Evolutionary conservation across 1,140 invertebrate species (phyloP), one percentile per base, ranked within the genome.

Genomic region (Leptinotarsa defecta): DNA sequence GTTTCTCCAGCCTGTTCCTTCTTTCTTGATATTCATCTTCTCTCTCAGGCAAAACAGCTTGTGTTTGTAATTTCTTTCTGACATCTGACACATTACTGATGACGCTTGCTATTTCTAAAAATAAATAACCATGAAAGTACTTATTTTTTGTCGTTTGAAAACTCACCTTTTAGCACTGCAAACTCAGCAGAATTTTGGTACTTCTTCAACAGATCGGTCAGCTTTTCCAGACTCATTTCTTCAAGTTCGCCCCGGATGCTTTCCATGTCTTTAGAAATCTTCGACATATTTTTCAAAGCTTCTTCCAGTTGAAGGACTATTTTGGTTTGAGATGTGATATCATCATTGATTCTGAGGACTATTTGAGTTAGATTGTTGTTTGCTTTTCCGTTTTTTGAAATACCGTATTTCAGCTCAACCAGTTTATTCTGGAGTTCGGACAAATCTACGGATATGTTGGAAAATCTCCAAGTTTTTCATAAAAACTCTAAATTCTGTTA

Each of bases 221-320:
- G 81, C 27, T 84, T 85, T 0, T 83, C 79, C 4, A 87, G 79
- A 27, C 88, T 83, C 52, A 90, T 82, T 61, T 88, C 86, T 2
- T 85, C 86, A 6, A 88, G 88, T 72, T 88, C 85, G 22, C 88
- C 86, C 57, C 88, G 86, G 48, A 91, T 83, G 0, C 85, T 85
- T 4, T 87, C 82, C 81, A 90, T 89, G 34, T 87, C 85, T 3
- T 88, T 86, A 2, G 86, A 84, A 2, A 85, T 81, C 79, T 86
- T 82, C 5, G 85, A 83, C 0, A 88, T 87, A 6, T 87, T 74
- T n/a, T 85, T 84, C 43, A 88, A 84, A 52, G 86, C 85, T 6
- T 86, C 81, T 34, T 85, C 77, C n/a, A 88, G 68, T 70, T 78
- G 75, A 20, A 74, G 68, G 34, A 43, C 34, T 43, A 43, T 43